Base-by-base conservation (phyloP, 2,797 vertebrate genomes). In the Aplochiton taeniatus region DNA sequence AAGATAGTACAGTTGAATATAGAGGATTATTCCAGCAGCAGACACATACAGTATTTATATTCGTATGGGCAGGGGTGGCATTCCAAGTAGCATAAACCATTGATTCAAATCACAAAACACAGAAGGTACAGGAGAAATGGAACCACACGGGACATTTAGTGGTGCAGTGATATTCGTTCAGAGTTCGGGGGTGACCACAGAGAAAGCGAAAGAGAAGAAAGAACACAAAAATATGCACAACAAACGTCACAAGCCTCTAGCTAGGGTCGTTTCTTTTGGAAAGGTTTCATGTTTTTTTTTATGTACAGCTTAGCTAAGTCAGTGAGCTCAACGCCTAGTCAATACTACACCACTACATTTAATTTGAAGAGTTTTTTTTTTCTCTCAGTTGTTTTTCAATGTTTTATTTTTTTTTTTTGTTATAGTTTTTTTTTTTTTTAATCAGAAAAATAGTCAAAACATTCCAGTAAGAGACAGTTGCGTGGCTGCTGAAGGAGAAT, bases 81-180 rank as follows among this genome's bases (percentile, higher is more conserved):
- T 87, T 84, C 76, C 74, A 82, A 31, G 70, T 74, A 81, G 76
- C 69, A 82, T 78, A 79, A 84, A 68, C 57, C 56, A 72, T 54
- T 76, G 71, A 75, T 77, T 73, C 66, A 73, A 82, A 83, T 81
- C 80, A 85, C 31, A 6, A 85, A 81, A 80, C 82, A 85, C 83
- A 79, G 76, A 76, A 71, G 69, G 68, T 65, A 80, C 55, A 71
- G 65, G 67, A 31, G 45, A 66, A 45, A 72, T 63, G 67, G 60
- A 56, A 46, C 57, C 45, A 68, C 68, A 74, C 56, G 73, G 70
- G 65, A 78, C 57, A 68, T 70, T 69, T 65, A 51, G 58, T 58
- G 52, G 53, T 17, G 17, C 56, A 31, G 51, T 77, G 69, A 75
- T 75, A 67, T 11, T 65, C 51, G 68, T 79, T 68, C 14, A 68